Conservation (phyloP, 2,113 vertebrate genomes). For the Coturnix japonica region DNA sequence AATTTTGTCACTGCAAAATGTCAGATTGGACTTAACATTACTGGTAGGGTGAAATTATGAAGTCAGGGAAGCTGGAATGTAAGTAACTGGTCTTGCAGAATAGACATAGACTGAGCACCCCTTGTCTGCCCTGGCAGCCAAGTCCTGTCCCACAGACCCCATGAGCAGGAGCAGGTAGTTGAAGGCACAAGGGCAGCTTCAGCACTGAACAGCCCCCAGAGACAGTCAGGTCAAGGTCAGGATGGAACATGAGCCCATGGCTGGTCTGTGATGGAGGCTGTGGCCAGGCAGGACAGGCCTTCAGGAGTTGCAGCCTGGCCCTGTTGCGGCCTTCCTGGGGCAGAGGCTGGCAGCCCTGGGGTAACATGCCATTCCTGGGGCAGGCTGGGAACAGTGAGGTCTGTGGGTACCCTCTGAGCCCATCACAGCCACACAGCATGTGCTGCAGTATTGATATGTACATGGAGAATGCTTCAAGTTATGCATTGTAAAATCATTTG, state of each 20-base stretch:
- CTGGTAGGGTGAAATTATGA: neutral
- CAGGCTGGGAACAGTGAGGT: neutral
- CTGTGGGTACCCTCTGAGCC: neutral
- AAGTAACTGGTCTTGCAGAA: neutral
- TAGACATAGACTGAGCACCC: neutral
- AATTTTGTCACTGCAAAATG: neutral
- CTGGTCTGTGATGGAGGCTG: fast-evolving
- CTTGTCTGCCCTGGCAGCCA: neutral
- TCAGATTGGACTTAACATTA: neutral
- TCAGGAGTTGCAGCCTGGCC: fast-evolving
- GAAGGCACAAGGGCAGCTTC: neutral
- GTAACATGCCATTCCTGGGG: neutral
- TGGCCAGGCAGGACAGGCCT: fast-evolving
- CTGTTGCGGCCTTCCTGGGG: fast-evolving
- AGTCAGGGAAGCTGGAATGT: neutral
- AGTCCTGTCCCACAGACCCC: fast-evolving
- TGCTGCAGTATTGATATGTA: neutral
- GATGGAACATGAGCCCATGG: fast-evolving
- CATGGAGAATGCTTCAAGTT: fast-evolving
- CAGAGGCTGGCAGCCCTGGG: neutral
- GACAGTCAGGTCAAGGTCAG: fast-evolving
- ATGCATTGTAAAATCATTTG: neutral
- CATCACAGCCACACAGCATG: neutral
- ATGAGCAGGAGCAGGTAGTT: neutral
- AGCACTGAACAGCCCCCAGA: neutral